Base-by-base conservation (phyloP, 1,140 invertebrate species). In the Aphaenogaster floridana region DNA sequence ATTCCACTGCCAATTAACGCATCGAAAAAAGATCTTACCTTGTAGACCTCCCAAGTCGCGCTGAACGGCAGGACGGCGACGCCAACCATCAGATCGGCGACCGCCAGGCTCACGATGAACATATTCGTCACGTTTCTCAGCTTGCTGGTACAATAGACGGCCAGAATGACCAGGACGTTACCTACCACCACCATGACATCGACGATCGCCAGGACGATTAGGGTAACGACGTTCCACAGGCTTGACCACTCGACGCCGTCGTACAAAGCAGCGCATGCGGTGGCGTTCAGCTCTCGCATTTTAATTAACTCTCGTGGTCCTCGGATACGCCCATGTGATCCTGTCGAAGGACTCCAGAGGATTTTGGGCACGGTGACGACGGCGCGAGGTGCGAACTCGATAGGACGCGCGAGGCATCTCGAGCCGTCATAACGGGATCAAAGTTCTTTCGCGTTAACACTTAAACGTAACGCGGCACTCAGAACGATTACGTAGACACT, bases 61-160 rank as follows among this genome's bases (percentile, higher is more conserved):
- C 98, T 98, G 94, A 99, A 99, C 0, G 98, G 98, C 74, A 99
- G 96, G n/a, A 99, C 98, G 17, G 98, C 98, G 3, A 99, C 95
- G 0, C 98, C 98, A 11, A 99, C 98, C 92, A 99, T 96, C 42
- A 99, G 96, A 95, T 99, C 99, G 50, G 98, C 98, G 1, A 99
- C 97, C 0, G 99, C 99, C 87, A 99, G 96, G 39, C 98, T 99
- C 50, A 99, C 97, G 92, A 99, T 99, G 95, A 99, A 99, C 93
- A 99, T 97, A 95, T 99, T 99, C 59, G 99, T 99, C 86, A 99
- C 98, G 78, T 98, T 98, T 64, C 98, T 96, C 69, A 99, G 96
- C 94, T 99, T 99, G 59, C 97, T 97, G 34, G 97, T 97, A 93
- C 98, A 97, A 93, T 98, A 98, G 50, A 99, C 98, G 74, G 99